These are phyloP conservation scores for Graptemys geographica DNA, from an alignment of 2,797 vertebrate species.

Conservation along the genomic window DNA sequence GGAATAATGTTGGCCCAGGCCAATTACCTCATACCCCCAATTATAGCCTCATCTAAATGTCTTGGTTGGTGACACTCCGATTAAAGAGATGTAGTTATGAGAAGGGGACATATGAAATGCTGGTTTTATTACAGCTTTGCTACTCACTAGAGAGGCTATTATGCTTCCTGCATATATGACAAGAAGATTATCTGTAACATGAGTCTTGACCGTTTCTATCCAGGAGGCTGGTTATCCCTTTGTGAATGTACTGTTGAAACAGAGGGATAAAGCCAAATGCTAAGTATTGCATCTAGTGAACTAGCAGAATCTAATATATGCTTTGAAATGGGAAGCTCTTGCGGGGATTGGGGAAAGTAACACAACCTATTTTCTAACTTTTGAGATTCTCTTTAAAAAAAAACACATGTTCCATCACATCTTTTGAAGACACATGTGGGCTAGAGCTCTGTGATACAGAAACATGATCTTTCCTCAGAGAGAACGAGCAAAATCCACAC, in stretches of 20 bases:
- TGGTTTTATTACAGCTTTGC: neutral
- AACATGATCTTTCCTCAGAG: constrained; percentile 34
- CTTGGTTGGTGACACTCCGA: neutral
- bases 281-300: neutral
- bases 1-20: neutral
- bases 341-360: neutral
- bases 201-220: neutral
- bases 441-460: neutral
- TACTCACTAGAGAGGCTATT: neutral
- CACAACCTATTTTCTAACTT: neutral
- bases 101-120: neutral
- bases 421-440: neutral
- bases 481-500: neutral
- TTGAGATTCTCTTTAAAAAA: neutral
- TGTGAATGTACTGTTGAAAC: neutral
- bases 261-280: constrained; percentile 28
- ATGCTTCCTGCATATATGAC: neutral
- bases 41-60: neutral
- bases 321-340: constrained; percentile 14
- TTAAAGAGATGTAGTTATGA: neutral
- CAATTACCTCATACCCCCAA: neutral
- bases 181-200: neutral
- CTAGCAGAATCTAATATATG: neutral
- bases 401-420: accelerated
- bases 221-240: neutral